Percentiles rank a stretch among this genome's conserved stretches.
phyloP scores from a whole-genome alignment of 2,797 vertebrate species.

The Zalophus californianus region DNA sequence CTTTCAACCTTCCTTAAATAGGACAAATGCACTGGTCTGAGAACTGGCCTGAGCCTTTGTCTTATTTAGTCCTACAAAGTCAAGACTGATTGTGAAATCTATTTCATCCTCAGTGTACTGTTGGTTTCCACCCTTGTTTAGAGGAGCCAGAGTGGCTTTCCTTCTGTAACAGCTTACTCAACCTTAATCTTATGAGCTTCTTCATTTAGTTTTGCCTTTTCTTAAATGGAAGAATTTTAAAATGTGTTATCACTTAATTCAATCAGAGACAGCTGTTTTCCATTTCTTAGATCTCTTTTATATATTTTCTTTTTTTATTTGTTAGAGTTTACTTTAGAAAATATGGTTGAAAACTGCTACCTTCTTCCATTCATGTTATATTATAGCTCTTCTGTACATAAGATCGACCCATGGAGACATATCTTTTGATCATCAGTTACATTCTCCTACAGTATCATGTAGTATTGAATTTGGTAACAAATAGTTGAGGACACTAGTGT shows the following conservation, averaged over 20 bases:
- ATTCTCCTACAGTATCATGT: background rate
- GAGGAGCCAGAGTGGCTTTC: background rate
- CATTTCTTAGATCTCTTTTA: background rate
- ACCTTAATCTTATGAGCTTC: background rate
- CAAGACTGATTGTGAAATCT: background rate
- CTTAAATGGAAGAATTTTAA: background rate
- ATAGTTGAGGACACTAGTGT: too few species aligned
- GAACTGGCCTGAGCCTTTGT: background rate
- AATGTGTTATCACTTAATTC: background rate
- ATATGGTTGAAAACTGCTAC: background rate
- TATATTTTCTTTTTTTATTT: slow-evolving; percentile 12
- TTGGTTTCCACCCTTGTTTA: background rate
- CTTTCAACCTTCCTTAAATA: background rate
- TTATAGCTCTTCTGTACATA: background rate
- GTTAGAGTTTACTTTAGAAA: background rate
- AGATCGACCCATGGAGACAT: background rate
- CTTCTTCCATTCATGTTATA: background rate
- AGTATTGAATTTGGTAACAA: background rate
- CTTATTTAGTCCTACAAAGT: background rate
- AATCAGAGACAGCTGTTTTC: background rate
- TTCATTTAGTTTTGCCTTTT: background rate
- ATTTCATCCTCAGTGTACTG: background rate
- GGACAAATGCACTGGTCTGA: background rate
- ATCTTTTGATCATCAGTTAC: background rate
- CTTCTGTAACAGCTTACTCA: background rate